Conservation (phyloP, 2,888 invertebrate genomes). For the Ferdinandea cuprea region DNA sequence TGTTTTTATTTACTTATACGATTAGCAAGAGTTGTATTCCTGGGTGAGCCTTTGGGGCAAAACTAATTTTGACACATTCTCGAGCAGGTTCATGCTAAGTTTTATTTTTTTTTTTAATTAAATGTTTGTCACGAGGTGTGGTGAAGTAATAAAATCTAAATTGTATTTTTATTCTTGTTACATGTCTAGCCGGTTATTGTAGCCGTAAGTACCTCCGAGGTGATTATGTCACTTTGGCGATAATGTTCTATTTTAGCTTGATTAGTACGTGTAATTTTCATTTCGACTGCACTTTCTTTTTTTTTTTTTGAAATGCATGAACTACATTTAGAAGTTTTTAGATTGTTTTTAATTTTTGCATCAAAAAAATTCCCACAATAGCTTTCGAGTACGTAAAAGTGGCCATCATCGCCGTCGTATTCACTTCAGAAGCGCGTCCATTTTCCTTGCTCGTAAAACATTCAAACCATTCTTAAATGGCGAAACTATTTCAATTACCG, state of each 20-base stretch:
- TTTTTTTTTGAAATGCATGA: background rate
- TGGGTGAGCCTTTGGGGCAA: too few species aligned
- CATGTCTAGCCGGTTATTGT: constrained; percentile 68
- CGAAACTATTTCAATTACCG: constrained; percentile 13
- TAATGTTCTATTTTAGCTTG: background rate
- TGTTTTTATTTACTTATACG: too few species aligned
- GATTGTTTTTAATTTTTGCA: too few species aligned
- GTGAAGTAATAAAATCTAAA: constrained; percentile 14
- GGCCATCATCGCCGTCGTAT: background rate
- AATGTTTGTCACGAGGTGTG: constrained; percentile 31
- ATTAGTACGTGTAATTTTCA: background rate
- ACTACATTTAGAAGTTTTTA: background rate
- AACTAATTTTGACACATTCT: constrained; percentile 31
- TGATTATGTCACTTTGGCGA: constrained; percentile 10
- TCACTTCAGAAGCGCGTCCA: background rate
- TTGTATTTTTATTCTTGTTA: constrained; percentile 48
- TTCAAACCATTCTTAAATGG: constrained; percentile 5
- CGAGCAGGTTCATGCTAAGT: background rate
- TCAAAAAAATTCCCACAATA: too few species aligned
- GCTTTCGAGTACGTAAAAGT: too few species aligned
- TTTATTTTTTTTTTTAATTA: background rate
- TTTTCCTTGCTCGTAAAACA: background rate
- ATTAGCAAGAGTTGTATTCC: too few species aligned
- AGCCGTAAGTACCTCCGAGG: constrained; percentile 54
- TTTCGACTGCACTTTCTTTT: background rate